Evolutionary conservation across 2,797 vertebrate species (phyloP), one percentile per base, ranked within the genome.

Genomic region (Scolopax bukidnonensis): DNA sequence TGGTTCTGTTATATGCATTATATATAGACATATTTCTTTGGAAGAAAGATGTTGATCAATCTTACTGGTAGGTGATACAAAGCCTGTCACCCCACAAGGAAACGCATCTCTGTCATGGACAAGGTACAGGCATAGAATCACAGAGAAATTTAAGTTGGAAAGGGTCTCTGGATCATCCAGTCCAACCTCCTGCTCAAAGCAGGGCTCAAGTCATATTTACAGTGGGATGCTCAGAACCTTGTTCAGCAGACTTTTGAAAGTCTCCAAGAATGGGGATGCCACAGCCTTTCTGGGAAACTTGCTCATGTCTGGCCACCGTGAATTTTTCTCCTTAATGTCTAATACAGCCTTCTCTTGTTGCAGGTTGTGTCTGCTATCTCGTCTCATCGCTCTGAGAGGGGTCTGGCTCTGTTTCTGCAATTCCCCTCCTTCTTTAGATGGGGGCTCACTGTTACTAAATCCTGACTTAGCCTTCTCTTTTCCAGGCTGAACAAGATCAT

Each of bases 61-160:
- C 28, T 61, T 47, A 54, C 41, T 57, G 9, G 12, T 78, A 91
- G 23, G 13, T 78, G 27, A 43, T 54, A 21, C 48, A 41, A 60
- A 79, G 33, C 14, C 28, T 38, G 51, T 41, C 43, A 67, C 5
- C 2, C 28, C 7, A 5, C 19, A 68, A 53, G 9, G 25, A 76
- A 25, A 71, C 19, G 30, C 0, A 7, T 36, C 14, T 67, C 89
- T 2, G 10, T 12, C 54, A 79, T 0, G 0, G 51, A 69, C 6
- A 64, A 89, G 24, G 19, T 68, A 75, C 2, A 65, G 18, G 12
- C 16, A 68, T 0, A 61, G 50, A 57, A 89, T 30, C 53, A 78
- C 17, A 43, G 32, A 38, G 25, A 59, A 64, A 71, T 61, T 48
- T 69, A 56, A 53, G 27, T 1, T 73, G 27, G 33, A 89, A 76